Evolutionary conservation across 2,888 invertebrate genomes (phyloP).

Genomic region (Drosophila gaucha): DNA sequence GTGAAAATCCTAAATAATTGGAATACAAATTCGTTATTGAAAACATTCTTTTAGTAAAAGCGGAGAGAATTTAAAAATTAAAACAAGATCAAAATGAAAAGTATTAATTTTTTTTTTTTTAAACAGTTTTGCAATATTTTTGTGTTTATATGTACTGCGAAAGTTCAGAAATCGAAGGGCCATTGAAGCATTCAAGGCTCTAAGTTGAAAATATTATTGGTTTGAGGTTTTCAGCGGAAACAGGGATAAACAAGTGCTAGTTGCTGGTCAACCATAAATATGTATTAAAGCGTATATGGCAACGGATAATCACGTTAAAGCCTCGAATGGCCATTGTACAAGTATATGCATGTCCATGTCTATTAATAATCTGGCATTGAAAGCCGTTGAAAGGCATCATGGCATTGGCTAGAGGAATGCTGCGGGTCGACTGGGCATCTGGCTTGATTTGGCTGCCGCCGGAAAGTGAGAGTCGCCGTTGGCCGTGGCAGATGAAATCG

Average conservation of each 20-base stretch:
- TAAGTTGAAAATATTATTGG: background rate
- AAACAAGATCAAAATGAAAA: background rate
- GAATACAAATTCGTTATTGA: background rate
- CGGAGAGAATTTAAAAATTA: background rate
- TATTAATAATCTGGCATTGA: slow-evolving; percentile 56
- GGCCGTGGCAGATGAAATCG: slow-evolving; percentile 47
- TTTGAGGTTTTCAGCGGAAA: slow-evolving; percentile 9
- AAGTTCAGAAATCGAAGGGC: background rate
- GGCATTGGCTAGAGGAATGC: slow-evolving; percentile 49
- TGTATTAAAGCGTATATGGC: slow-evolving; percentile 15
- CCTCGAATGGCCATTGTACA: slow-evolving; percentile 10
- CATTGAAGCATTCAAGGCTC: slow-evolving; percentile 2
- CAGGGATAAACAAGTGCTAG: background rate
- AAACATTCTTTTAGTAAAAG: too few species aligned
- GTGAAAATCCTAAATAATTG: background rate
- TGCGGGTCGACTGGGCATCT: slow-evolving; percentile 47
- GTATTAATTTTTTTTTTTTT: too few species aligned
- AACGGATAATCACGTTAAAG: slow-evolving; percentile 10
- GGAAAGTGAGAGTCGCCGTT: slow-evolving; percentile 61
- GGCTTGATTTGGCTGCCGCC: slow-evolving; percentile 30
- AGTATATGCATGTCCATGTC: slow-evolving; percentile 37
- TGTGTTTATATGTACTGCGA: background rate
- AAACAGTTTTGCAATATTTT: too few species aligned
- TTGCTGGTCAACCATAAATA: slow-evolving; percentile 4
- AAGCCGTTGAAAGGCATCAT: slow-evolving; percentile 40